A percentile compares a stretch with the other conserved stretches of the same genome.
Evolutionary conservation across 2,113 vertebrate genomes (phyloP).

Genomic region (Albula glossodonta): DNA sequence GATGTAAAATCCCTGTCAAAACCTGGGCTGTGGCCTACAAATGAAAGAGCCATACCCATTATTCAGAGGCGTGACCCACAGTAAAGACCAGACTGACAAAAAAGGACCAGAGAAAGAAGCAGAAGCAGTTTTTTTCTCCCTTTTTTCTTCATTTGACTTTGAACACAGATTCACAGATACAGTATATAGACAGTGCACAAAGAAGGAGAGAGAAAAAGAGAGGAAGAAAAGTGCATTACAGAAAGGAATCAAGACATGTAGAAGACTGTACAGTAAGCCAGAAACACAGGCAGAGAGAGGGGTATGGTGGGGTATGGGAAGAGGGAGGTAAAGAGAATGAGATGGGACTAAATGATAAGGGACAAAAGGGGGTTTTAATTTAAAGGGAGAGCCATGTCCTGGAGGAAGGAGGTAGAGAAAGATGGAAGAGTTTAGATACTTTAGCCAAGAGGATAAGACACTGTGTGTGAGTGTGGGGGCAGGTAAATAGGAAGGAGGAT

Average conservation of each 20-base stretch:
- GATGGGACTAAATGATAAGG: conserved; percentile 41
- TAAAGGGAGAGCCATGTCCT: neutral
- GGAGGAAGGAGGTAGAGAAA: conserved; percentile 10
- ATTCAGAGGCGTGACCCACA: neutral
- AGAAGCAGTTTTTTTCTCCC: conserved; percentile 14
- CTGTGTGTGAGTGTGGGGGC: neutral
- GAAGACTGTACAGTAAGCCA: neutral
- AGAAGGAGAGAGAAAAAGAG: neutral
- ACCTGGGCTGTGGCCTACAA: too few relatives aligned
- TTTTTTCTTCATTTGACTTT: conserved; percentile 40
- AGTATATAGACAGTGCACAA: conserved; percentile 29
- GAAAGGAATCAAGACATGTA: neutral
- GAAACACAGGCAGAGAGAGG: neutral
- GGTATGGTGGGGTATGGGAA: conserved; percentile 34
- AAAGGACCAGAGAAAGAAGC: conserved; percentile 8
- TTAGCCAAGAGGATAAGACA: neutral
- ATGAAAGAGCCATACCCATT: too few relatives aligned
- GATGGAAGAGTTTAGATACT: conserved; percentile 7
- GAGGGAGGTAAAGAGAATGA: conserved; percentile 42
- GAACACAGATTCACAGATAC: neutral
- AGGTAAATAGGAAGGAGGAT: neutral
- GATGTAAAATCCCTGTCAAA: neutral
- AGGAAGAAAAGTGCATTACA: neutral
- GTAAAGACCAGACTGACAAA: neutral
- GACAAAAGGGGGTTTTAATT: conserved; percentile 45